Base-by-base conservation (phyloP, 2,113 vertebrate genomes). In the Sebastes schlegelii region DNA sequence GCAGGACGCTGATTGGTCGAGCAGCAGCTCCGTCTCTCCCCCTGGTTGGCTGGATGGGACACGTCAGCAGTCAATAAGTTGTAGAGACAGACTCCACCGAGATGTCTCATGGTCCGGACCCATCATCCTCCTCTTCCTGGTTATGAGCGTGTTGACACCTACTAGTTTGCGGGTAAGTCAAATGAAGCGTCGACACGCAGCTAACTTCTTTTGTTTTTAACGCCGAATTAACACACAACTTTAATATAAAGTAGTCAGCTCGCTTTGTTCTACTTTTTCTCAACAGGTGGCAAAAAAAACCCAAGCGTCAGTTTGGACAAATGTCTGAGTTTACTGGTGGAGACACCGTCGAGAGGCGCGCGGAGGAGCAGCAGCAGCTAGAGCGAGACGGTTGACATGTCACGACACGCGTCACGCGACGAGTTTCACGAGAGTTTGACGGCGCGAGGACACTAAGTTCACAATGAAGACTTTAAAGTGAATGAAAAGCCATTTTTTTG, bases 1-100 rank as follows among this genome's bases (percentile, higher is more conserved):
- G 68, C 23, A 70, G 65, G 83, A 46, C 77, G 51, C 1, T 83
- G 91, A 93, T 89, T 93, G 48, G 89, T 54, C 67, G 85, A 91
- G 86, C 70, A 43, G 72, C 7, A 65, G 67, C 69, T 68, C 61
- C 4, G 65, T n/a, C 84, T 80, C 58, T 55, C 61, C 87, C 77
- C 62, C 83, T 68, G 23, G 84, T 93, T 91, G 90, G 91, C 74
- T 92, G 87, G 45, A 4, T 85, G 49, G 92, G 91, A 94, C 95
- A 95, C 94, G 95, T 96, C 95, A 95, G 95, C 95, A 92, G 83
- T 88, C 91, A 75, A 84, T 76, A 84, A 80, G 82, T 74, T 77
- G 62, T 23, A 74, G 34, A 34, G 34, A 34, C 34, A 34, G 34
- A 34, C 34, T 34, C 34, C 34, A 13, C 16, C 16, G 12, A 52